These are phyloP conservation scores for Syritta pipiens DNA, from an alignment of 2,888 invertebrate species.

Conservation along the genomic window DNA sequence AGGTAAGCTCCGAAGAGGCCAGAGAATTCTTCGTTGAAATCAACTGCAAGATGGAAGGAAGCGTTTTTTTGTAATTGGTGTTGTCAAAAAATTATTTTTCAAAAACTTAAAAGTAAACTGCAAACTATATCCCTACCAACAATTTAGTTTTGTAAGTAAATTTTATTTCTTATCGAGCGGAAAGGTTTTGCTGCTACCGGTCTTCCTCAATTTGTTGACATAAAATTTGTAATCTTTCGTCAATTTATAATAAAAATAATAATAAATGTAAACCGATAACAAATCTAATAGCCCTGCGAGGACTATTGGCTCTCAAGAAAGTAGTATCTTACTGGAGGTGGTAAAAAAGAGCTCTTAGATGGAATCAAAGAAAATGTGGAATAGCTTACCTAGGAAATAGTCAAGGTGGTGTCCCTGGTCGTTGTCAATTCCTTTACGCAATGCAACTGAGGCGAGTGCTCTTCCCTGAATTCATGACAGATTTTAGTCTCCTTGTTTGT, in stretches of 20 bases:
- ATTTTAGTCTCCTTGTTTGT: not conserved
- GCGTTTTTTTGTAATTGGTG: no score
- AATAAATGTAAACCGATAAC: no score
- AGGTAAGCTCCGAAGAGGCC: constrained; percentile 92
- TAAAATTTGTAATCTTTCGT: no score
- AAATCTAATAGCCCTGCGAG: no score
- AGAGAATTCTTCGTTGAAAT: constrained; percentile 93
- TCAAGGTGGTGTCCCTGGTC: constrained; percentile 90
- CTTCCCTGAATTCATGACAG: constrained; percentile 81
- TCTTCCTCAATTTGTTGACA: no score
- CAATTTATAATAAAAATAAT: no score
- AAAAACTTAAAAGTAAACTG: not conserved
- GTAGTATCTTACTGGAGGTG: not conserved
- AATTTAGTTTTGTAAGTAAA: no score
- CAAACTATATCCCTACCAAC: no score
- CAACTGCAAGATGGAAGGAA: constrained; percentile 80
- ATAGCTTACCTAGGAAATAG: constrained; percentile 87
- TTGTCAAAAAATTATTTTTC: not conserved
- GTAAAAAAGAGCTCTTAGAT: no score
- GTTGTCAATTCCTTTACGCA: constrained; percentile 88
- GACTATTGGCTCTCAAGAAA: not conserved
- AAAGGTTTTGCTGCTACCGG: no score
- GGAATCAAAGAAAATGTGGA: no score
- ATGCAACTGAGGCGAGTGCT: constrained; percentile 94
- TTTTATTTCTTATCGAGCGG: no score